These are phyloP conservation scores for Drosophila aff. DNA, from an alignment of 1,140 invertebrate species.

Conservation along the genomic window DNA sequence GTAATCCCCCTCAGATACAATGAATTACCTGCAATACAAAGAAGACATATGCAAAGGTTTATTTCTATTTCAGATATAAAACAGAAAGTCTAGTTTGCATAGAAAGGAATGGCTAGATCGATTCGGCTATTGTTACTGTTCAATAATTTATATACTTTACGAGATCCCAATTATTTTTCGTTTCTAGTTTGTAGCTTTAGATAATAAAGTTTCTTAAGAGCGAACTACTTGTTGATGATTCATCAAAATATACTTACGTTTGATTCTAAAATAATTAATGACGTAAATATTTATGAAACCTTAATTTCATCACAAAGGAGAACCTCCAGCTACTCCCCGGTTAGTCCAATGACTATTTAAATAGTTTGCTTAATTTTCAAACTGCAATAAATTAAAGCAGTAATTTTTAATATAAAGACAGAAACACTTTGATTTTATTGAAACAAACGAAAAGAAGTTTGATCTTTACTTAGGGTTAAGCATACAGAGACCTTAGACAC, in stretches of 20 bases:
- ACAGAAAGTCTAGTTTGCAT: too few relatives aligned
- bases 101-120: background rate
- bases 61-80: too few relatives aligned
- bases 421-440: conserved; percentile 36
- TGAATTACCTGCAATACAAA: too few relatives aligned
- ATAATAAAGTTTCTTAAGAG: background rate
- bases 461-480: conserved; percentile 46
- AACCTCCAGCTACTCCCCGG: background rate
- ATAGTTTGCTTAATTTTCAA: background rate
- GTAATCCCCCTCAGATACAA: too few relatives aligned
- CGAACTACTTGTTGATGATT: background rate
- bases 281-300: background rate
- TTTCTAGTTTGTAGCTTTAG: background rate
- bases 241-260: background rate
- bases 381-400: background rate
- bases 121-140: background rate
- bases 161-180: background rate
- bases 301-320: conserved; percentile 1
- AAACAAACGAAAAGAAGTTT: conserved; percentile 17
- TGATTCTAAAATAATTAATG: background rate
- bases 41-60: too few relatives aligned
- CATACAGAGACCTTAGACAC: conserved; percentile 30
- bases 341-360: too few relatives aligned
- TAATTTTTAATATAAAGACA: background rate
- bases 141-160: background rate